Percentiles rank a stretch among this genome's conserved stretches.
phyloP scores from a whole-genome alignment of 2,113 vertebrate genomes.

The Myocastor coypus region DNA sequence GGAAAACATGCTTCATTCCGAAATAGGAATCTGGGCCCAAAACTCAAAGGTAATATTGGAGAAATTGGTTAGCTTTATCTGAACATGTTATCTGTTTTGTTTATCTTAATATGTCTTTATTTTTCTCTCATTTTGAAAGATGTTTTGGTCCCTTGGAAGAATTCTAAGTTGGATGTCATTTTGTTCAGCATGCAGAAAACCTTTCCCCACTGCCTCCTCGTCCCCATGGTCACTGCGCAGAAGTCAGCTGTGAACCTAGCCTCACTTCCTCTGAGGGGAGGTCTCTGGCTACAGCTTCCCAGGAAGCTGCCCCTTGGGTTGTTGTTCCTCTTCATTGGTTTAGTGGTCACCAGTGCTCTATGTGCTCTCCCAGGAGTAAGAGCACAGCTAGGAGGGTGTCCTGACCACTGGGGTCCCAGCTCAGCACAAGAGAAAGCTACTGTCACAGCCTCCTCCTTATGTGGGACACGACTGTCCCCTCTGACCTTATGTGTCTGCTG shows the following conservation, averaged over 20 bases:
- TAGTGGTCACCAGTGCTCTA: neutral
- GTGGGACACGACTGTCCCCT: neutral
- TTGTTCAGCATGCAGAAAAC: neutral
- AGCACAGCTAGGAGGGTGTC: neutral
- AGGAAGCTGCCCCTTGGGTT: neutral
- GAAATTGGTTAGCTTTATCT: neutral
- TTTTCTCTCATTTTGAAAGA: neutral
- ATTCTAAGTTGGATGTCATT: neutral
- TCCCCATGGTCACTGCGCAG: neutral
- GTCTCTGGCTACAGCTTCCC: neutral
- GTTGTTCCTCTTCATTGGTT: neutral
- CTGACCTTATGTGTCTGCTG: neutral
- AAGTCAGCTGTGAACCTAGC: neutral
- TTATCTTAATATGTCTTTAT: neutral
- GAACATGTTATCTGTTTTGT: neutral
- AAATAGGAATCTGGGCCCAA: neutral
- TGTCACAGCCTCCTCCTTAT: neutral
- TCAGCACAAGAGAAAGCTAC: neutral
- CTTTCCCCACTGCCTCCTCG: neutral
- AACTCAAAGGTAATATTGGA: neutral
- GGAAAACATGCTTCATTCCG: neutral
- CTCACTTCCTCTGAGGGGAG: neutral
- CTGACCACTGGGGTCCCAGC: neutral
- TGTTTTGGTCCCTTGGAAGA: neutral
- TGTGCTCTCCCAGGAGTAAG: no score